Percentiles rank a stretch among this genome's conserved stretches.
These are phyloP conservation scores for Brevimyrus niger DNA, from an alignment of 2,113 vertebrate genomes.

Conservation along the genomic window DNA sequence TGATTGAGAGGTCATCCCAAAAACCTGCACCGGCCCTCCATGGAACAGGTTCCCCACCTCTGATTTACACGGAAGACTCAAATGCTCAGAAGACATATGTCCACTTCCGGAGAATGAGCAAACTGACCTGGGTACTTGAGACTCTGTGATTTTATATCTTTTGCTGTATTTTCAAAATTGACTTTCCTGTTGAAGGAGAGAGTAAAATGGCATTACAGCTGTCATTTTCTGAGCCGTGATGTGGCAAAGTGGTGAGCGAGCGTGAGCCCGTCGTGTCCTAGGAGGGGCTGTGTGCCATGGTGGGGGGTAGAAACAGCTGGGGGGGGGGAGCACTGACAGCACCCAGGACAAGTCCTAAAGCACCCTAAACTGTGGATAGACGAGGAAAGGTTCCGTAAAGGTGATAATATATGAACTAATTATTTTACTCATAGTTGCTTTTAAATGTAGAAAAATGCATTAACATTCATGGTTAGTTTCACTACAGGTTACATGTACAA, in stretches of 20 bases:
- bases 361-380: not conserved
- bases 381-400: not conserved
- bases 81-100: not conserved
- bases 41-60: no score
- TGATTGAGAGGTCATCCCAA: no score
- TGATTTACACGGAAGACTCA: not conserved
- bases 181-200: not conserved
- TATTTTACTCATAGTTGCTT: not conserved
- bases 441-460: not conserved
- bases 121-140: not conserved
- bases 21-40: no score
- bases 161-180: not conserved
- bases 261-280: not conserved
- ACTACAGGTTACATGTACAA: not conserved
- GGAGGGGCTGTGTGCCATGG: not conserved
- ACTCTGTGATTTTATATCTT: not conserved
- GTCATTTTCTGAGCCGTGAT: not conserved
- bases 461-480: not conserved
- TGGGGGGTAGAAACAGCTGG: not conserved
- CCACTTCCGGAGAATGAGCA: not conserved
- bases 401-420: not conserved
- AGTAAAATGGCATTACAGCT: not conserved
- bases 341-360: not conserved
- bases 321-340: not conserved
- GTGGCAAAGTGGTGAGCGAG: not conserved